Evolutionary conservation across 2,888 invertebrate species (phyloP).

Genomic region (Cheilosia variabilis): DNA sequence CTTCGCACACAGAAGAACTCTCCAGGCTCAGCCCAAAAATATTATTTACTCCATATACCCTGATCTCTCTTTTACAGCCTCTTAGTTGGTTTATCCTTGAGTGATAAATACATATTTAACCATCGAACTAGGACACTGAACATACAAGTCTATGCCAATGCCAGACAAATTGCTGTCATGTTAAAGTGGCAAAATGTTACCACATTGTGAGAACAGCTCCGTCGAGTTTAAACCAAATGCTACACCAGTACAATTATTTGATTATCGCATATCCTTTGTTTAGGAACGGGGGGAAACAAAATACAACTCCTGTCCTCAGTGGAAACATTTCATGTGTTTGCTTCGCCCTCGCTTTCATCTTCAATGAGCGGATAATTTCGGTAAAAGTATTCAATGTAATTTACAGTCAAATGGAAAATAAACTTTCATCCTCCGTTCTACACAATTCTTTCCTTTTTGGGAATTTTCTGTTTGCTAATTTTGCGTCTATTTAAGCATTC

Average conservation of each 20-base stretch:
- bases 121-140: slow-evolving; percentile 42
- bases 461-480: slow-evolving; percentile 27
- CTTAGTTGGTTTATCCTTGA: slow-evolving; percentile 4
- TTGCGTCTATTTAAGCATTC: slow-evolving; percentile 63
- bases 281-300: background rate
- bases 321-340: slow-evolving; percentile 12
- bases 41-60: background rate
- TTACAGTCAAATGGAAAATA: slow-evolving; percentile 67
- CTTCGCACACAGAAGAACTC: too few species aligned
- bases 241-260: slow-evolving; percentile 27
- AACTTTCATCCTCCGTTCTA: slow-evolving; percentile 42
- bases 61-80: slow-evolving; percentile 15
- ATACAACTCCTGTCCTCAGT: slow-evolving; percentile 20
- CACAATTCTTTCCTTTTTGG: slow-evolving; percentile 24
- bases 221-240: slow-evolving; percentile 5
- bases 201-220: slow-evolving; percentile 21
- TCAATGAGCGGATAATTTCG: background rate
- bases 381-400: slow-evolving; percentile 52
- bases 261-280: slow-evolving; percentile 31
- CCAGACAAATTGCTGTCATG: slow-evolving; percentile 23
- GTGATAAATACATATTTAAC: slow-evolving; percentile 12
- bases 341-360: slow-evolving; percentile 5
- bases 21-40: too few species aligned
- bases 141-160: slow-evolving; percentile 13
- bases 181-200: slow-evolving; percentile 19